A percentile compares a stretch with the other conserved stretches of the same genome.
Conservation (phyloP, 2,797 vertebrate genomes). For the Clarias fuscus region DNA sequence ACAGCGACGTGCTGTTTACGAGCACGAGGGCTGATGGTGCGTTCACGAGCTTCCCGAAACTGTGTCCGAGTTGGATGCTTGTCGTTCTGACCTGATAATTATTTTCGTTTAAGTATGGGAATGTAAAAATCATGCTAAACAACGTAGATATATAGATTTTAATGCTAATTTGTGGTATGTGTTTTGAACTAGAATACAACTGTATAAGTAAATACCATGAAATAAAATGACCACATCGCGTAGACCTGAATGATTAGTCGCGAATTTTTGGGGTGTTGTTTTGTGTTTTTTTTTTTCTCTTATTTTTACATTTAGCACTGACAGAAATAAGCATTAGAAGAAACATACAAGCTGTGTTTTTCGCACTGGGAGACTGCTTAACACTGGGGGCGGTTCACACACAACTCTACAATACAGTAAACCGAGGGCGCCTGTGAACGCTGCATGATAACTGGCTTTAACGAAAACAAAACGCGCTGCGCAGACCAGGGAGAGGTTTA, state of each 20-base stretch:
- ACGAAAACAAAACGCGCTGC: background rate
- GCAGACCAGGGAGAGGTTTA: background rate
- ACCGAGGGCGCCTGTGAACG: background rate
- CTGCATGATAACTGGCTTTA: background rate
- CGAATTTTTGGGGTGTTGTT: no score
- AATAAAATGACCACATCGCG: background rate
- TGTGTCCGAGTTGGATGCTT: no score
- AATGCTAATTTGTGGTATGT: background rate
- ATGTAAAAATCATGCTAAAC: no score
- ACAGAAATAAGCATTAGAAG: no score
- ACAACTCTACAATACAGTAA: background rate
- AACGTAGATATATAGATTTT: background rate
- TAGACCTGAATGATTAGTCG: no score
- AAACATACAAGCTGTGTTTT: background rate
- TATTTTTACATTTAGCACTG: no score
- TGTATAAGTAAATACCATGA: no score
- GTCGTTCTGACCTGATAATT: background rate
- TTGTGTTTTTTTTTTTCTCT: background rate
- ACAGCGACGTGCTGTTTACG: background rate
- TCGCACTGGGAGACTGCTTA: background rate
- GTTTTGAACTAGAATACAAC: background rate
- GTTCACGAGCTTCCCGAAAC: background rate
- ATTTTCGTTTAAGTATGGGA: rapidly evolving
- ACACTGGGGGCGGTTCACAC: background rate
- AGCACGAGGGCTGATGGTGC: background rate